phyloP scores from a whole-genome alignment of 2,797 vertebrate genomes.

The Pangasius macronema region DNA sequence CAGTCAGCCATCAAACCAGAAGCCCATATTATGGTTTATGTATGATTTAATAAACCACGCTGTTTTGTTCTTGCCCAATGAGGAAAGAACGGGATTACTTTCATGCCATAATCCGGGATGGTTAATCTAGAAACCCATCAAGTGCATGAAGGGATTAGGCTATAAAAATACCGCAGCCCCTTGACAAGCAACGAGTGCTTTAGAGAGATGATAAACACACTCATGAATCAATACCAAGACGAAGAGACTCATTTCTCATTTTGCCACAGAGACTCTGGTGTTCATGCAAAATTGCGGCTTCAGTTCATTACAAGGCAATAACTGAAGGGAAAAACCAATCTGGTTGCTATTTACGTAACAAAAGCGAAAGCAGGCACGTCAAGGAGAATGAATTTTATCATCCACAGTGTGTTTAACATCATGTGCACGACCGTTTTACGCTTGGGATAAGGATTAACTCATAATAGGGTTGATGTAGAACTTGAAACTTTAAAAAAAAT shows the following conservation, averaged over 20 bases:
- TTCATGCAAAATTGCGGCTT: conserved; percentile 4
- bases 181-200: background rate
- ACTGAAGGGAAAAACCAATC: background rate
- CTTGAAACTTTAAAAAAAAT: background rate
- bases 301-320: conserved; percentile 14
- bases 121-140: conserved; percentile 51
- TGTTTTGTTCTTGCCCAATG: background rate
- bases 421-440: background rate
- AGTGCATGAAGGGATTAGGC: conserved; percentile 38
- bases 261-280: background rate
- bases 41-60: conserved; percentile 5
- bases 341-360: background rate
- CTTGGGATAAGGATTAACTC: background rate
- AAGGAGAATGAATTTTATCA: background rate
- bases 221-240: conserved; percentile 11
- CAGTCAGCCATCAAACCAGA: background rate
- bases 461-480: background rate
- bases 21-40: background rate
- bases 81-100: conserved; percentile 28
- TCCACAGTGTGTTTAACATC: background rate
- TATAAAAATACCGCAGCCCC: conserved; percentile 39
- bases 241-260: background rate
- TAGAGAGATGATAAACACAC: conserved; percentile 19
- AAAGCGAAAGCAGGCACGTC: background rate
- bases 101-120: conserved; percentile 51